Evolutionary conservation across 1,140 invertebrate species (phyloP).

Genomic region (Druon quercuslanigerum): DNA sequence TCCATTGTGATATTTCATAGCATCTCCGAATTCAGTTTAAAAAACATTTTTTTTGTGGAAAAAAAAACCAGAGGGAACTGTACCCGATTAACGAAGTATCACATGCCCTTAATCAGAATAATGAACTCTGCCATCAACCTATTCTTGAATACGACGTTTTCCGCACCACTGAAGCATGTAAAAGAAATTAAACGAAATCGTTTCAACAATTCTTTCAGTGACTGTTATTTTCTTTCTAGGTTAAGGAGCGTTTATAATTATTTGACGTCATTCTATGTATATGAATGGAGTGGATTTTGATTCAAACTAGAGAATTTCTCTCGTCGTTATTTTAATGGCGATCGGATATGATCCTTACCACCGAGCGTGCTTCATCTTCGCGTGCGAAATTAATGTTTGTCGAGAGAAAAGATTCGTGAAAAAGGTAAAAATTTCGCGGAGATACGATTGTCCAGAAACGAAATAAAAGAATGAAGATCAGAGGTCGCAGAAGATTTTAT

Average conservation of each 20-base stretch:
- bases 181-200: background rate
- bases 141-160: no score
- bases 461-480: constrained; percentile 1
- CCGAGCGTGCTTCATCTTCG: constrained; percentile 11
- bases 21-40: no score
- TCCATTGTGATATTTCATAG: no score
- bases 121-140: no score
- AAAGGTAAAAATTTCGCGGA: background rate
- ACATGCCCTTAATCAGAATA: no score
- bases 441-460: background rate
- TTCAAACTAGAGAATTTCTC: constrained; percentile 8
- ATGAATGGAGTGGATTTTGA: constrained; percentile 13
- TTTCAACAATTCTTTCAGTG: constrained; percentile 4
- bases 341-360: constrained; percentile 4
- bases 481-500: constrained; percentile 5
- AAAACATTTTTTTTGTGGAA: no score
- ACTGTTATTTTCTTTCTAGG: background rate
- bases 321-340: constrained; percentile 14
- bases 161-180: no score
- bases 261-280: background rate
- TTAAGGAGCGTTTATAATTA: background rate
- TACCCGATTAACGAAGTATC: no score
- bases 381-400: constrained; percentile 19
- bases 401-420: background rate
- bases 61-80: no score